Percentiles rank a stretch among this genome's conserved stretches.
phyloP scores from a whole-genome alignment of 2,113 vertebrate genomes.

The Laterallus jamaicensis region DNA sequence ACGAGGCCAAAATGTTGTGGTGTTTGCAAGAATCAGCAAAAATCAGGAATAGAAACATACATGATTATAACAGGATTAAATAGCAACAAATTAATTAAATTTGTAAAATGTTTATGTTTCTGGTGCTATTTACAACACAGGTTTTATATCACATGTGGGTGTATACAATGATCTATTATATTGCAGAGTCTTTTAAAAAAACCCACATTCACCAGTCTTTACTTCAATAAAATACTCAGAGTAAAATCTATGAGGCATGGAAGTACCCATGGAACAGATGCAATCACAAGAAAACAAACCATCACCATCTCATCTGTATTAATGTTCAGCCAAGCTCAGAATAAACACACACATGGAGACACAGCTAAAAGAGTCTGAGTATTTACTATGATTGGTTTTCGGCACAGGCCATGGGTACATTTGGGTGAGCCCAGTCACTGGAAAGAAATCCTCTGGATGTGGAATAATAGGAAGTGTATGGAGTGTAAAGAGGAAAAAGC shows the following conservation, averaged over 20 bases:
- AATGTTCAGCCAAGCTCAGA: background rate
- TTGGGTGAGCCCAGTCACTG: background rate
- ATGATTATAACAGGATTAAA: background rate
- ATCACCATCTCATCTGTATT: background rate
- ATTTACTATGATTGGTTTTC: conserved; percentile 1
- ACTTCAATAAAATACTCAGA: background rate
- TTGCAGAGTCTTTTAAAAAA: background rate
- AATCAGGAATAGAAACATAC: background rate
- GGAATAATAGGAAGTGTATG: background rate
- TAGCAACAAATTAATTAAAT: background rate
- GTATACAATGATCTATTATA: background rate
- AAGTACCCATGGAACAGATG: background rate
- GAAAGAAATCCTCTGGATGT: background rate
- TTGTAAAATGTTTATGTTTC: background rate
- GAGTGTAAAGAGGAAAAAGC: background rate
- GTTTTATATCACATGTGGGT: background rate
- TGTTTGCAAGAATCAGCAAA: background rate
- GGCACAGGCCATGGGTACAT: background rate
- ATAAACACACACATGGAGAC: background rate
- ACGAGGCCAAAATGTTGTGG: background rate
- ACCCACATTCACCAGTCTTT: background rate
- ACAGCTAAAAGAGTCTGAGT: background rate
- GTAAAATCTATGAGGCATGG: background rate
- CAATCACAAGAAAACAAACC: background rate
- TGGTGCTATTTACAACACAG: conserved; percentile 16